Conservation (phyloP, 2,113 vertebrate genomes). For the Raja brachyura region DNA sequence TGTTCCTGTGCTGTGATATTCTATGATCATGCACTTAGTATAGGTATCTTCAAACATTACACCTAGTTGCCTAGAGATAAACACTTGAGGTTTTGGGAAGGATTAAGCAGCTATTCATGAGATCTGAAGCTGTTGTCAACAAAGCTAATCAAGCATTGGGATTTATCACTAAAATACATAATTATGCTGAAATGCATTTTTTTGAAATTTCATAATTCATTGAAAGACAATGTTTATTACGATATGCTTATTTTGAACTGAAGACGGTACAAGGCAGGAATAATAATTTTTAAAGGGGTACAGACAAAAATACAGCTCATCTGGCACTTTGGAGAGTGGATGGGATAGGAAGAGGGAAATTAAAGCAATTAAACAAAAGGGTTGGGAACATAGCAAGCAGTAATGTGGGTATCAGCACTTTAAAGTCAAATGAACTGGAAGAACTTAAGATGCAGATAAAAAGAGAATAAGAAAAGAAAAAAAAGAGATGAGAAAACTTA, state of each 20-base stretch:
- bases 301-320: not conserved
- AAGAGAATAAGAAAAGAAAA: too few relatives aligned
- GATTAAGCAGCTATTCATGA: not conserved
- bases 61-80: not conserved
- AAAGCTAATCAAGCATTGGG: not conserved
- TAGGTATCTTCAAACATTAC: not conserved
- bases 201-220: not conserved
- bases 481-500: not conserved
- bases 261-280: not conserved
- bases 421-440: too few relatives aligned
- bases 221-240: not conserved
- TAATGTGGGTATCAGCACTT: too few relatives aligned
- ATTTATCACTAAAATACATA: not conserved
- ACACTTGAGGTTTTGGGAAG: not conserved
- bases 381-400: too few relatives aligned
- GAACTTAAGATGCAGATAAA: too few relatives aligned
- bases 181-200: not conserved
- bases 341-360: too few relatives aligned
- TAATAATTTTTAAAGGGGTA: not conserved
- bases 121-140: not conserved
- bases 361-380: not conserved
- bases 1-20: too few relatives aligned
- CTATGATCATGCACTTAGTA: not conserved
- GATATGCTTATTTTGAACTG: not conserved
- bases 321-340: not conserved